Evolutionary conservation across 2,113 vertebrate species (phyloP).

Genomic region (Platanista minor): DNA sequence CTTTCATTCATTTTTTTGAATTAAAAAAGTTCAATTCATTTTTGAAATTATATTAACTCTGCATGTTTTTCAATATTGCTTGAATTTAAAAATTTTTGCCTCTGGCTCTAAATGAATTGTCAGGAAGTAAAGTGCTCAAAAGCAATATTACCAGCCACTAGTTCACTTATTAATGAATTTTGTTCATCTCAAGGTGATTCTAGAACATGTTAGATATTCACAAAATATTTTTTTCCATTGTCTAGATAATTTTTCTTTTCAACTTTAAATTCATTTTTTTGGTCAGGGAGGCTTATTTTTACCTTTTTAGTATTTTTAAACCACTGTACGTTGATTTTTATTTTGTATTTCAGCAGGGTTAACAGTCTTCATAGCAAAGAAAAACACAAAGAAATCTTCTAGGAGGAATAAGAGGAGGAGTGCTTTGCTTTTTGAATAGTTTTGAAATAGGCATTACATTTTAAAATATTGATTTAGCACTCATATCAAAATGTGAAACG

Average conservation of each 20-base stretch:
- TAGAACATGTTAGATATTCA: background rate
- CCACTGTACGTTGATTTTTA: background rate
- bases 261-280: constrained; percentile 27
- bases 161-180: background rate
- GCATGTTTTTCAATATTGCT: background rate
- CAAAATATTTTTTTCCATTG: background rate
- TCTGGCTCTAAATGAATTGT: constrained; percentile 17
- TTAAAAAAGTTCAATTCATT: constrained; percentile 19
- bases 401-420: background rate
- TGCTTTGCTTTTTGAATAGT: background rate
- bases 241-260: background rate
- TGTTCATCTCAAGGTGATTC: background rate
- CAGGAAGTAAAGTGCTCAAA: constrained; percentile 25
- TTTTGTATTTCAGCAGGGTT: background rate
- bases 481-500: background rate
- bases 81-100: constrained; percentile 49
- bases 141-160: background rate
- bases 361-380: background rate
- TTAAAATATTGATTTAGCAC: constrained; percentile 2
- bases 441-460: background rate
- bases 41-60: background rate
- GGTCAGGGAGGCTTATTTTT: background rate
- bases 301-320: background rate
- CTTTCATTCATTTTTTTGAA: background rate
- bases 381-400: background rate